Conservation (phyloP, 2,797 vertebrate genomes). For the Melanogrammus aeglefinus region DNA sequence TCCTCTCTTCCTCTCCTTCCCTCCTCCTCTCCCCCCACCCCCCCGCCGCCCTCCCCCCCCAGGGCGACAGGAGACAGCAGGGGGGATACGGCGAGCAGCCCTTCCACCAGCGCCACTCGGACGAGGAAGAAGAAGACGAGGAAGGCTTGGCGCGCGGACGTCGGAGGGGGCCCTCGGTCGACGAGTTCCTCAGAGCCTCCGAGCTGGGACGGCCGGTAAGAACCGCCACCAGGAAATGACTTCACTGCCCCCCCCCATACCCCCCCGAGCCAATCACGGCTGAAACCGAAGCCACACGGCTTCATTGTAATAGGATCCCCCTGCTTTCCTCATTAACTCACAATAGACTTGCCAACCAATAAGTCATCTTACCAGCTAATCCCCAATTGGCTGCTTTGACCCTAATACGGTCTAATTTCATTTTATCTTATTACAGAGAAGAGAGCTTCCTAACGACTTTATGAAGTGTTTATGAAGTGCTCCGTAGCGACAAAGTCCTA, state of each 20-base stretch:
- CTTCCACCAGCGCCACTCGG: conserved; percentile 83
- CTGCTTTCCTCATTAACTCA: conserved; percentile 11
- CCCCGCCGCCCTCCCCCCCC: conserved; percentile 1
- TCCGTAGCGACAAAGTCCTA: background rate
- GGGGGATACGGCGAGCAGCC: conserved; percentile 76
- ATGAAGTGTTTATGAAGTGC: background rate
- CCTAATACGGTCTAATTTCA: background rate
- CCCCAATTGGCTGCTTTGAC: background rate
- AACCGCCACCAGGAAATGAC: conserved; percentile 9
- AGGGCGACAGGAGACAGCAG: conserved; percentile 81
- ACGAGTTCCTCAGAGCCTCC: conserved; percentile 93
- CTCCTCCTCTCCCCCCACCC: too few species aligned
- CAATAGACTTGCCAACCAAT: background rate
- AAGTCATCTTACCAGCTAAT: background rate
- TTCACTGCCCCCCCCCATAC: background rate
- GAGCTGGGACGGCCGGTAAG: conserved; percentile 91
- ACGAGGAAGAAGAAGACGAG: conserved; percentile 89
- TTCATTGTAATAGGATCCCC: background rate
- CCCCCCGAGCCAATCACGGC: conserved; percentile 6
- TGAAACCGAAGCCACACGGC: conserved; percentile 3
- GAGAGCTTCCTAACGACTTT: background rate
- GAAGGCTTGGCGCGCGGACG: conserved; percentile 79
- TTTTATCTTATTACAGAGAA: background rate
- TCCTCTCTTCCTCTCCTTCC: too few species aligned
- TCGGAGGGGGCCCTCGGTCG: conserved; percentile 86